A percentile compares a stretch with the other conserved stretches of the same genome.
Evolutionary conservation across 2,113 vertebrate species (phyloP).

Genomic region (Chionodraco myersi): DNA sequence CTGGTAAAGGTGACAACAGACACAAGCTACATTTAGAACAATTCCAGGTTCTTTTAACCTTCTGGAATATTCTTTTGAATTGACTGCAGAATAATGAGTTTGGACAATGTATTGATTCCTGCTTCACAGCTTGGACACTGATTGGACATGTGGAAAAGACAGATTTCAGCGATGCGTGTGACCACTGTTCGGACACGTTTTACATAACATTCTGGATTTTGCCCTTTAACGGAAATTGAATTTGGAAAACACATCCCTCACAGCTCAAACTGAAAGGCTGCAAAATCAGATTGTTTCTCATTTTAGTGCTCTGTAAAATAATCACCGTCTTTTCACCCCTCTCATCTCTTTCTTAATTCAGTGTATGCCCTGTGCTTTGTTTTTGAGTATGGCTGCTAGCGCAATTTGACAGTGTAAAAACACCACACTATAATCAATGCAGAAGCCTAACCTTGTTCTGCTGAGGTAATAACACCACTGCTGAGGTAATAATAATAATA

Average conservation of each 20-base stretch:
- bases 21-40: conserved; percentile 6
- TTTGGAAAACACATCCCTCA: neutral
- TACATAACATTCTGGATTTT: neutral
- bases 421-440: conserved; percentile 19
- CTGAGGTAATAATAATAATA: too few relatives aligned
- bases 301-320: neutral
- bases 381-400: neutral
- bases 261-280: neutral
- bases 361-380: conserved; percentile 3
- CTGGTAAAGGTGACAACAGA: neutral
- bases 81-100: conserved; percentile 10
- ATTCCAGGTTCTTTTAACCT: neutral
- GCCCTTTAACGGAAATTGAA: conserved; percentile 10
- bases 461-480: conserved; percentile 2
- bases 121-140: neutral
- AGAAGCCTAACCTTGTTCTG: conserved; percentile 11
- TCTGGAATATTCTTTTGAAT: neutral
- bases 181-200: neutral
- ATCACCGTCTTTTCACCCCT: conserved; percentile 1
- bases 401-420: conserved; percentile 5
- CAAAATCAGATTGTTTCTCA: neutral
- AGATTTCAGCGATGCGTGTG: neutral
- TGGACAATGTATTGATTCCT: neutral
- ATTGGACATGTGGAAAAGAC: neutral
- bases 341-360: conserved; percentile 18